Conservation (phyloP, 2,888 invertebrate genomes). For the Sisyra terminalis region DNA sequence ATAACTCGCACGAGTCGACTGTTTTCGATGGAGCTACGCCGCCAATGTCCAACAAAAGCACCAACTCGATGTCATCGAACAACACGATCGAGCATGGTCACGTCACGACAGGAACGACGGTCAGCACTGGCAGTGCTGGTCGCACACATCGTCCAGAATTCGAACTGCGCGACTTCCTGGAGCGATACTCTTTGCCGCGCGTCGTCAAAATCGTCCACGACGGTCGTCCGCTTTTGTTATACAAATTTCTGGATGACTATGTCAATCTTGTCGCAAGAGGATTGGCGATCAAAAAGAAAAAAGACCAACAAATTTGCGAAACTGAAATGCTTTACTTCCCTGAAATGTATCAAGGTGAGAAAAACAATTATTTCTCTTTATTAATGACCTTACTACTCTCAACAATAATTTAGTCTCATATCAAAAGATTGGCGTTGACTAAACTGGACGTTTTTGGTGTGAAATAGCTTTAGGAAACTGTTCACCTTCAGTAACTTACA, state of each 20-base stretch:
- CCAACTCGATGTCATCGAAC: slow-evolving; percentile 14
- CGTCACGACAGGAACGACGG: slow-evolving; percentile 16
- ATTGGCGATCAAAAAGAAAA: slow-evolving; percentile 36
- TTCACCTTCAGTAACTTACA: no score
- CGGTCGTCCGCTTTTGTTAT: slow-evolving; percentile 41
- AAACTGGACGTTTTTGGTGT: no score
- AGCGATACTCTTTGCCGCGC: slow-evolving; percentile 41
- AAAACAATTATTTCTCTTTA: no score
- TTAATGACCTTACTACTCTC: no score
- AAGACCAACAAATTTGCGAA: slow-evolving; percentile 25
- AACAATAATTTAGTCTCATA: no score
- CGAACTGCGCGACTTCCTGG: slow-evolving; percentile 36
- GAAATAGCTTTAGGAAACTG: no score
- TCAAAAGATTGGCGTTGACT: no score
- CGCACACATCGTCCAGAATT: slow-evolving; percentile 16
- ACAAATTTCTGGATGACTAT: slow-evolving; percentile 42
- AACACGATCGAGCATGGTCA: slow-evolving; percentile 14
- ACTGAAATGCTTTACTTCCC: slow-evolving; percentile 44
- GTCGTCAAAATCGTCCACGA: slow-evolving; percentile 38
- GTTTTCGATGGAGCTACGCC: slow-evolving; percentile 25
- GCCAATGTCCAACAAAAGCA: slow-evolving; percentile 20
- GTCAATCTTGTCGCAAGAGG: slow-evolving; percentile 45
- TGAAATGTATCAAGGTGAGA: slow-evolving; percentile 48
- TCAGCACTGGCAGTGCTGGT: slow-evolving; percentile 11
- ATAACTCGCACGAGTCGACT: slow-evolving; percentile 29